Base-by-base conservation (phyloP, 1,140 invertebrate species). In the Sogatella furcifera region DNA sequence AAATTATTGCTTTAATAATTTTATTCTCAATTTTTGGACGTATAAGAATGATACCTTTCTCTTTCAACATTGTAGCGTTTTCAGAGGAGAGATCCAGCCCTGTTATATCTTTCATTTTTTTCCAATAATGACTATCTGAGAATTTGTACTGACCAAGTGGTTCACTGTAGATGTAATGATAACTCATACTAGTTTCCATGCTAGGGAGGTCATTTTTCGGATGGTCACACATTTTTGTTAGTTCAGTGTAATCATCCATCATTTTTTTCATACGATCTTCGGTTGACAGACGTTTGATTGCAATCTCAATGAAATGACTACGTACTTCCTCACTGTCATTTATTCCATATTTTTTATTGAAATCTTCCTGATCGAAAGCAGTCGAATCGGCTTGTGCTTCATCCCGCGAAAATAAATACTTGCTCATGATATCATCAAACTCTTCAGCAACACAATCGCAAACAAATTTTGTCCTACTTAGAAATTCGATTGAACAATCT, bases 321-420 rank as follows among this genome's bases (percentile, higher is more conserved):
- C 41, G 5, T 55, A 42, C 21, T 5, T 60, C 41, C 5, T 15
- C 11, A 11, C 11, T 38, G 1, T 38, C 59, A 4, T 55, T 15
- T 0, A 60, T 55, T 17, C 59, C 59, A 43, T 60, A 60, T 5
- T 14, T 31, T 46, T 55, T 44, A 31, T 60, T 53, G 46, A 60
- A 60, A 14, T 5, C 42, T 14, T n/a, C 41, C 21, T 19, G 2
- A 24, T 55, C 38, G 17, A 60, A 60, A 15, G 24, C 31, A 44
- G 8, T 53, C 15, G 46, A 17, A 41, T 60, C 42, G 5, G 15
- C 24, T 5, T 17, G n/a, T 31, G 28, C 38, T 15, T 22, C 19
- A 24, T 60, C 59, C 8, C 53, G 41, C 4, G 43, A 21, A 21
- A 19, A 55, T 44, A 55, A 52, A 54, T 60, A 60, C 15, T 55